phyloP scores from a whole-genome alignment of 2,113 vertebrate species.

The Ophthalmolycus amberensis region DNA sequence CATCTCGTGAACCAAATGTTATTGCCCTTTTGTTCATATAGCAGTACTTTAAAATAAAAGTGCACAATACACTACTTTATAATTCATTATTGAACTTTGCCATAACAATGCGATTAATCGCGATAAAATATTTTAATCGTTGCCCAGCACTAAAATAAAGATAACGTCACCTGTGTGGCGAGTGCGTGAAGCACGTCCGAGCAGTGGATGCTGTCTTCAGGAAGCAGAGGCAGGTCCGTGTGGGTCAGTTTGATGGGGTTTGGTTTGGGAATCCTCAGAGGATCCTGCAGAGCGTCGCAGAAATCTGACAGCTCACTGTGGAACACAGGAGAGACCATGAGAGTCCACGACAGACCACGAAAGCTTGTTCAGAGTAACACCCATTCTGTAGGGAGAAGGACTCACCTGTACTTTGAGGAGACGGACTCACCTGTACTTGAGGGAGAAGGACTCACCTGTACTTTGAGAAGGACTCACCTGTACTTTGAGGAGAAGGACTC shows the following conservation, averaged over 20 bases:
- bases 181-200: constrained; percentile 91
- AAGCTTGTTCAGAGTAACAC: background rate
- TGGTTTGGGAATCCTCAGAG: constrained; percentile 90
- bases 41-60: no score
- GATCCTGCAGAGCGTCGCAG: constrained; percentile 90
- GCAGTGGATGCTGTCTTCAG: constrained; percentile 93
- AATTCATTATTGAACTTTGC: no score
- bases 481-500: constrained; percentile 7
- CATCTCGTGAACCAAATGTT: no score
- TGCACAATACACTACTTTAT: no score
- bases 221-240: constrained; percentile 91
- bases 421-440: constrained; percentile 50
- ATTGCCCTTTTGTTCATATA: no score
- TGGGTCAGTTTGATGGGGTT: constrained; percentile 89
- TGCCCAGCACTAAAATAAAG: no score
- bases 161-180: constrained; percentile 84
- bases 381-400: background rate
- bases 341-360: no score
- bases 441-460: no score
- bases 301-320: constrained; percentile 89
- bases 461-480: constrained; percentile 54
- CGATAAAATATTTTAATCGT: no score
- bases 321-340: background rate
- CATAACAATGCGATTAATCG: no score
- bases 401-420: background rate